Base-by-base conservation (phyloP, 2,888 invertebrate genomes). In the Athalia rosae region DNA sequence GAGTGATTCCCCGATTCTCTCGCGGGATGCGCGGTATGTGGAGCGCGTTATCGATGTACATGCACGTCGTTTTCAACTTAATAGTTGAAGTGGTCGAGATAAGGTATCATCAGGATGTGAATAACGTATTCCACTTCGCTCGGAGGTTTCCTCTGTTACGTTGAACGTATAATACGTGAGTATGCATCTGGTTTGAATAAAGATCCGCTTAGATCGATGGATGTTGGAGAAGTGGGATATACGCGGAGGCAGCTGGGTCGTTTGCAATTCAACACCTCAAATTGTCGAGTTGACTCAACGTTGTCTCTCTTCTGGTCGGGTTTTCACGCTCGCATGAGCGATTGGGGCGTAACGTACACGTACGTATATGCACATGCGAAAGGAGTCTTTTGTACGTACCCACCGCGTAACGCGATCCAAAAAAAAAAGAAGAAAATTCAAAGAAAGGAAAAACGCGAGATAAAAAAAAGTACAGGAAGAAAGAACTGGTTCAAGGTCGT, bases 251-350 rank as follows among this genome's bases (percentile, higher is more conserved):
- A 13, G 71, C 13, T 45, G n/a, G 71, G 71, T 58, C 58, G 71
- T 71, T 71, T 71, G 71, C 71, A 71, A 58, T 58, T 58, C 71
- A 71, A 71, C 58, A 45, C 43, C 45, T 71, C 71, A 71, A 71
- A 71, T 71, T 58, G 56, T 71, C 43, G 43, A 71, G 56, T 71
- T 71, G 56, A 71, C 58, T 71, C 58, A 58, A 71, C 43, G 71
- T 56, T 71, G 43, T 56, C n/a, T 67, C 13, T 67, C 53, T 53
- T 11, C 50, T 11, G 67, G 48, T 48, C 50, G 67, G 41, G 48
- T 67, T 67, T 53, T 28, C n/a, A 28, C 67, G 41, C 53, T 53
- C 13, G 28, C 28, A 28, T 28, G 50, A 64, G 13, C 64, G 64
- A 64, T 6, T 64, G 13, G 47, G 13, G 11, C n/a, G 28, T 28